Evolutionary conservation across 92 coral and sea anemone species (phyloP), one percentile per base, ranked within the genome.

Genomic region (Desmophyllum pertusum): DNA sequence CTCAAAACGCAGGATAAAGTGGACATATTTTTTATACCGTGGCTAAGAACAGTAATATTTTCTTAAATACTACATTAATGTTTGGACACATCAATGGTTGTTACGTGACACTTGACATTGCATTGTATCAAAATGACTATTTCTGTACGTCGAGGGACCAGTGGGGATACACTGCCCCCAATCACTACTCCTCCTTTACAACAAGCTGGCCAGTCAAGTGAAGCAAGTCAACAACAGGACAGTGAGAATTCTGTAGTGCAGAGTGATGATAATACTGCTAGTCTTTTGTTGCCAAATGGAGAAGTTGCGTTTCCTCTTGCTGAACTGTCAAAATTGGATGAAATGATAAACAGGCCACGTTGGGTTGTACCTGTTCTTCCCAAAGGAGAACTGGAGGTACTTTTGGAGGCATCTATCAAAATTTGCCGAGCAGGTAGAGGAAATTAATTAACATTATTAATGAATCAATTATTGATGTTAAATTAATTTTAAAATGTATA

Each of bases 301-400:
- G 98, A 97, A 55, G 95, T 94, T 27, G 85, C 83, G 65, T 97
- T 92, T 87, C 94, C 99, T 39, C 67, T 87, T 8, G 89, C 95
- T 45, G 99, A 94, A 65, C 98, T 97, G 63, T 88, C 97, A 6
- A 97, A 93, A 83, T 91, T 97, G 41, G 99, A 97, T 89, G 99
- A 97, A 74, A 97, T 97, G 99, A 91, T 97, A 11, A 91, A 95
- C 36, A 93, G 99, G 23, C 94, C 94, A 53, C 86, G 98, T n/a
- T 97, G 99, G 99, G 99, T 97, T 76, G 99, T 97, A 33, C 99
- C 99, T 59, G 99, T 97, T 21, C 86, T 97, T 68, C 95, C 99
- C n/a, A 97, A 97, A 64, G 98, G 99, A 74, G 99, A 97, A 80
- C 91, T 97, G 6, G 99, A 97, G 74, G 96, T 97, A 35, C 90